Evolutionary conservation across 1,140 invertebrate species (phyloP).

Genomic region (Phthorimaea operculella): DNA sequence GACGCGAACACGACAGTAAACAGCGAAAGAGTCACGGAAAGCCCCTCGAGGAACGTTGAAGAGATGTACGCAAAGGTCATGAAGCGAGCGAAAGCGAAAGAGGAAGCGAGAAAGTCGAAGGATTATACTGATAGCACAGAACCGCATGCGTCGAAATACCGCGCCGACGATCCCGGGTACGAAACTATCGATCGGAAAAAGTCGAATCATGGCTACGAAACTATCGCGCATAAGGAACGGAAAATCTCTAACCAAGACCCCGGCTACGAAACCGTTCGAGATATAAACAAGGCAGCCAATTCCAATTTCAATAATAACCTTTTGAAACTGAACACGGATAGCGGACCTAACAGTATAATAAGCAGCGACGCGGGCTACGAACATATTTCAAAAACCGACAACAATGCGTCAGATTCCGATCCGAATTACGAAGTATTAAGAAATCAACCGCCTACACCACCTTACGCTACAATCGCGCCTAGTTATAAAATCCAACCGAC

Average conservation of each 20-base stretch:
- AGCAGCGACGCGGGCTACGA: constrained; percentile 74
- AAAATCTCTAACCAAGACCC: constrained; percentile 65
- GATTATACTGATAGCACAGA: constrained; percentile 25
- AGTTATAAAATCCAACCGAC: constrained; percentile 57
- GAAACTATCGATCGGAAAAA: constrained; percentile 62
- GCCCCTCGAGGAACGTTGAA: constrained; percentile 76
- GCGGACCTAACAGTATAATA: constrained; percentile 68
- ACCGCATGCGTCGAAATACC: constrained; percentile 28
- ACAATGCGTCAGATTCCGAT: constrained; percentile 72
- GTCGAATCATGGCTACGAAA: constrained; percentile 64
- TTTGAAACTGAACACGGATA: constrained; percentile 55
- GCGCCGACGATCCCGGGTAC: constrained; percentile 64
- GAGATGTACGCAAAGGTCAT: constrained; percentile 91
- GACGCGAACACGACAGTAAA: constrained; percentile 48
- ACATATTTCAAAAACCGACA: constrained; percentile 63
- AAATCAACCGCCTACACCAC: constrained; percentile 63
- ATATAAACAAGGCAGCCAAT: constrained; percentile 38
- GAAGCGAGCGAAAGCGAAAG: constrained; percentile 70
- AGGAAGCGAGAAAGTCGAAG: constrained; percentile 39
- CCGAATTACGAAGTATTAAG: constrained; percentile 79
- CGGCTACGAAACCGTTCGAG: constrained; percentile 73
- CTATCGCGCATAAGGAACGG: constrained; percentile 57
- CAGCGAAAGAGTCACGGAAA: constrained; percentile 70
- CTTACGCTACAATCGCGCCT: constrained; percentile 61
- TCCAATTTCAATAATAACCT: constrained; percentile 37